phyloP scores from a whole-genome alignment of 2,888 invertebrate genomes.

The Sthenelais limicola region DNA sequence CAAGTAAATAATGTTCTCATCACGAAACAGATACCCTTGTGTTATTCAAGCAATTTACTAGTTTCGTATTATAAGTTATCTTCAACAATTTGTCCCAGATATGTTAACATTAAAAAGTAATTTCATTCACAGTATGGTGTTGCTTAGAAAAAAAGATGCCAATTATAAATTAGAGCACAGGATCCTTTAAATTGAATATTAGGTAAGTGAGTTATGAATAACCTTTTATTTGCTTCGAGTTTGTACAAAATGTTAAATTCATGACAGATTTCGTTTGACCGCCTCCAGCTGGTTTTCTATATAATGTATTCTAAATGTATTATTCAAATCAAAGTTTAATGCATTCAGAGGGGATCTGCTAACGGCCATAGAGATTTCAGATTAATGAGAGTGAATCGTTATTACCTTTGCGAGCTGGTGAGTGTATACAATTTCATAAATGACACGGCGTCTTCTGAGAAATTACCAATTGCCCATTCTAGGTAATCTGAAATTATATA shows the following conservation, averaged over 20 bases:
- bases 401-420: constrained; percentile 34
- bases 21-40: neutral
- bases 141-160: no score
- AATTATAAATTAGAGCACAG: no score
- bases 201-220: no score
- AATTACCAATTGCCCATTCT: constrained; percentile 55
- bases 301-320: neutral
- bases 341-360: neutral
- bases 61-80: no score
- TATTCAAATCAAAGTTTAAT: neutral
- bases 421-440: constrained; percentile 43
- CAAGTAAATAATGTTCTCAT: constrained; percentile 36
- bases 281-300: neutral
- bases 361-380: neutral
- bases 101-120: no score
- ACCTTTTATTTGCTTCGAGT: no score
- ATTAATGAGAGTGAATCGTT: constrained; percentile 35
- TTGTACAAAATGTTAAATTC: no score
- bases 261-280: no score
- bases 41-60: no score
- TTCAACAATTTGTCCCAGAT: no score
- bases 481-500: constrained; percentile 53
- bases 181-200: no score
- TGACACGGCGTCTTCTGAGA: constrained; percentile 46
- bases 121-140: no score